Evolutionary conservation across 53 echinoderm and acorn worm genomes (phyloP), one percentile per base, ranked within the genome.

Genomic region (Crossaster papposus): DNA sequence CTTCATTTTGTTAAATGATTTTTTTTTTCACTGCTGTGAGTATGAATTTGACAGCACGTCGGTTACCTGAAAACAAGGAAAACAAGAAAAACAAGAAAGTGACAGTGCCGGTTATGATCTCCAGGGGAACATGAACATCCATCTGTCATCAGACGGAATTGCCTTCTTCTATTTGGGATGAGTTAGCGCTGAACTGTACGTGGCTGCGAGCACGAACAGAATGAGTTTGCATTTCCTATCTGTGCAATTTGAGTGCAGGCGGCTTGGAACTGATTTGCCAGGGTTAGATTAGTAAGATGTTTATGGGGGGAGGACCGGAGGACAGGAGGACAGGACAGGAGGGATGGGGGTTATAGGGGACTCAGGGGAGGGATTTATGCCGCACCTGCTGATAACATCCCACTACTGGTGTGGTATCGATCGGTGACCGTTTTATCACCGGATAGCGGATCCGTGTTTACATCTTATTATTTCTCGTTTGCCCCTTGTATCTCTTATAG

Each of bases 171-270:
- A 62, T 18, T 3, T 62, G 62, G 62, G 24, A 68, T 28, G 28
- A 18, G 58, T 2, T 14, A 58, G 15, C 0, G 58, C 15, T 14
- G 58, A 18, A 20, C 17, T 17, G 22, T 20, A 58, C 58, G 58
- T 58, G 68, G 68, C 68, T 68, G n/a, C 28, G 28, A 68, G 68
- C 68, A 68, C 24, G 68, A 68, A 20, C 68, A 68, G 28, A 26
- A 68, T 68, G 68, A 68, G 68, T 68, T n/a, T 68, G 68, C 68
- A n/a, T 68, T 24, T 68, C 68, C 68, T 68, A 68, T 10, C 28
- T 28, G 17, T 26, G 24, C 68, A 24, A 26, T 68, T 5, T 11
- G 28, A 68, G n/a, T 68, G 68, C 22, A 4, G 4, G 68, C 28
- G 4, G 28, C 3, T 28, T 68, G 22, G 68, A 3, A n/a, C 22